phyloP scores from a whole-genome alignment of 2,113 vertebrate species.

The Bungarus multicinctus region DNA sequence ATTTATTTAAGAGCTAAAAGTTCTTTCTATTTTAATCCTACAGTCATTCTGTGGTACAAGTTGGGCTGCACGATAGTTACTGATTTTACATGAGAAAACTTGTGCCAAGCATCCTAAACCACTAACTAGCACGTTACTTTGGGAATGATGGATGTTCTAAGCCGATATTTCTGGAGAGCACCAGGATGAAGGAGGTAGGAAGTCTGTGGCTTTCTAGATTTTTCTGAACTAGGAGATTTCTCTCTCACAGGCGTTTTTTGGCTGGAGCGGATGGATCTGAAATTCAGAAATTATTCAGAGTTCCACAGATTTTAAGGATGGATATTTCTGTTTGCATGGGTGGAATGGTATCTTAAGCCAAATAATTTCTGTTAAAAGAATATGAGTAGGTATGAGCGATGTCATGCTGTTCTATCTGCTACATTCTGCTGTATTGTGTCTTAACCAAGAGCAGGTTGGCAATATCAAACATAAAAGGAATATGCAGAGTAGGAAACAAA shows the following conservation, averaged over 20 bases:
- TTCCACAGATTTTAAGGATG: neutral
- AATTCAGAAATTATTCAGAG: neutral
- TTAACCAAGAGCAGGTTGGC: slow-evolving; percentile 27
- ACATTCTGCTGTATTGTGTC: neutral
- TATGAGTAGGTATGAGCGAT: slow-evolving; percentile 4
- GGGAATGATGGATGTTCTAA: neutral
- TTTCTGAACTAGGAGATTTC: neutral
- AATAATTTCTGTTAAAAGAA: neutral
- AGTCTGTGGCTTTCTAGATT: neutral
- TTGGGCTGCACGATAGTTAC: neutral
- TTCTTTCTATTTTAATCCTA: neutral
- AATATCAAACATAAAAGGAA: slow-evolving; percentile 44
- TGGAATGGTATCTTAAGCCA: neutral
- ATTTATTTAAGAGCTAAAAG: neutral
- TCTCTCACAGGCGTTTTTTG: neutral
- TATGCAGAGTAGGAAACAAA: slow-evolving; percentile 39
- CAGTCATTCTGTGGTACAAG: neutral
- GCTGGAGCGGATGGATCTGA: neutral
- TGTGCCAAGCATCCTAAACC: neutral
- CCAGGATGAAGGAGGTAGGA: neutral
- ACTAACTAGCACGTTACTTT: neutral
- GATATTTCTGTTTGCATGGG: neutral
- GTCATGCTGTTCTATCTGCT: slow-evolving; percentile 9
- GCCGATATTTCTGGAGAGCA: neutral
- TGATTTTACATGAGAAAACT: neutral